A percentile compares a stretch with the other conserved stretches of the same genome.
These are phyloP conservation scores for Coregonus clupeaformis DNA, from an alignment of 2,113 vertebrate genomes.

Conservation along the genomic window DNA sequence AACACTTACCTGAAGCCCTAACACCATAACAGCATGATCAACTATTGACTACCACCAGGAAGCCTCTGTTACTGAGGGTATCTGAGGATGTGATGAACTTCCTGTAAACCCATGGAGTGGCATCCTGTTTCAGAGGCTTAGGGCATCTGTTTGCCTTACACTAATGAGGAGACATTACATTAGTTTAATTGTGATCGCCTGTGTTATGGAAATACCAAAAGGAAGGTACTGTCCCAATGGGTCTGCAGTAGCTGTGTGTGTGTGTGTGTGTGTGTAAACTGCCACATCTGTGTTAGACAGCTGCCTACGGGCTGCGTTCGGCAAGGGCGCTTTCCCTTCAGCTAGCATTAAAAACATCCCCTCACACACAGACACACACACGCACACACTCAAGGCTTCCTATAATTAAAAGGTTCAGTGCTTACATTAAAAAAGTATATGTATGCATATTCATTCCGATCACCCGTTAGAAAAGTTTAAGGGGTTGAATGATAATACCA, in stretches of 20 bases:
- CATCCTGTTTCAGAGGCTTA: constrained; percentile 16
- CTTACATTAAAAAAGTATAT: constrained; percentile 59
- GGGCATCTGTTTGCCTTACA: constrained; percentile 38
- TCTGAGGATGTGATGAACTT: constrained; percentile 56
- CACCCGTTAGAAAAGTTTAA: constrained; percentile 43
- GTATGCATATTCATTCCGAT: constrained; percentile 60
- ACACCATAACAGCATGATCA: not conserved
- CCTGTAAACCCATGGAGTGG: constrained; percentile 40
- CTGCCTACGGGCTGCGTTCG: constrained; percentile 59
- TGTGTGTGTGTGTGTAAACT: constrained; percentile 32
- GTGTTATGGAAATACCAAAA: constrained; percentile 63
- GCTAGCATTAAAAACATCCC: constrained; percentile 48
- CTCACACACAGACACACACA: constrained; percentile 1
- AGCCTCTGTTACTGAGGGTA: not conserved
- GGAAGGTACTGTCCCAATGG: constrained; percentile 57
- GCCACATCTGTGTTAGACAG: constrained; percentile 67
- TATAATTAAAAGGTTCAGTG: constrained; percentile 65
- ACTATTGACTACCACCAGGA: not conserved
- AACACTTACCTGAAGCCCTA: too few species aligned
- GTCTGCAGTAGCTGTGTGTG: constrained; percentile 28
- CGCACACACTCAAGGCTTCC: constrained; percentile 42
- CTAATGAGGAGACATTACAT: constrained; percentile 66
- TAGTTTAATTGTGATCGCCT: constrained; percentile 67
- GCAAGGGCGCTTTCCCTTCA: constrained; percentile 33
- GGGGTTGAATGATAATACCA: constrained; percentile 25